phyloP scores from a whole-genome alignment of 1,140 invertebrate genomes.

The Drepana arcuata region DNA sequence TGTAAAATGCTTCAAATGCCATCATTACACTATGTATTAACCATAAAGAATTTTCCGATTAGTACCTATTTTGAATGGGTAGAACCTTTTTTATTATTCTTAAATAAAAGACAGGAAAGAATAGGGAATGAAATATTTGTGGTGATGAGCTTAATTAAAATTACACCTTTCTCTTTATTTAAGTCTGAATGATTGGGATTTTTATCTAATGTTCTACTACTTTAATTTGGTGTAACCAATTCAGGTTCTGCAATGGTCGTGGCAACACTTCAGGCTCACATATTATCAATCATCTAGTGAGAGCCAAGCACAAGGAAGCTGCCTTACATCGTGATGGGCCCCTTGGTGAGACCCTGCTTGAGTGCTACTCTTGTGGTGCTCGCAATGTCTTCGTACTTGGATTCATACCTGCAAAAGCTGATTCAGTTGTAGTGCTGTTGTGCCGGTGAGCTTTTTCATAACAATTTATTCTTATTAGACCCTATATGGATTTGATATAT shows the following conservation, averaged over 20 bases:
- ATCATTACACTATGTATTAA: too few species aligned
- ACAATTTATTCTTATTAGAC: too few species aligned
- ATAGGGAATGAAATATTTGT: too few species aligned
- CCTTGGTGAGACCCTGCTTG: slow-evolving; percentile 96
- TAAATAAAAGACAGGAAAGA: too few species aligned
- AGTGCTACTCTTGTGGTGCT: slow-evolving; percentile 99
- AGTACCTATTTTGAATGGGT: too few species aligned
- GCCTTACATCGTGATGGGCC: slow-evolving; percentile 98
- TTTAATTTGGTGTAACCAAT: too few species aligned
- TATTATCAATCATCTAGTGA: slow-evolving; percentile 98
- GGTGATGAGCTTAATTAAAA: too few species aligned
- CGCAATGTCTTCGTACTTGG: slow-evolving; percentile 98
- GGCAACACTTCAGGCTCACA: slow-evolving; percentile 99
- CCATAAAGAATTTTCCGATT: too few species aligned
- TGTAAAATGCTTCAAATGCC: too few species aligned
- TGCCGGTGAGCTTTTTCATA: slow-evolving; percentile 88
- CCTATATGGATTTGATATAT: too few species aligned
- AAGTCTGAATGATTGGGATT: neutral
- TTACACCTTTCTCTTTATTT: neutral
- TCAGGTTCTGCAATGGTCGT: slow-evolving; percentile 95
- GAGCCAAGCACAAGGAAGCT: slow-evolving; percentile 99
- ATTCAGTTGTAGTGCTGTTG: slow-evolving; percentile 98
- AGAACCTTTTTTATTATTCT: too few species aligned
- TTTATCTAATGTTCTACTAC: too few species aligned
- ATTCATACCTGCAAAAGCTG: slow-evolving; percentile 99